phyloP scores from a whole-genome alignment of 2,888 invertebrate species.

The Drosophila greeni region DNA sequence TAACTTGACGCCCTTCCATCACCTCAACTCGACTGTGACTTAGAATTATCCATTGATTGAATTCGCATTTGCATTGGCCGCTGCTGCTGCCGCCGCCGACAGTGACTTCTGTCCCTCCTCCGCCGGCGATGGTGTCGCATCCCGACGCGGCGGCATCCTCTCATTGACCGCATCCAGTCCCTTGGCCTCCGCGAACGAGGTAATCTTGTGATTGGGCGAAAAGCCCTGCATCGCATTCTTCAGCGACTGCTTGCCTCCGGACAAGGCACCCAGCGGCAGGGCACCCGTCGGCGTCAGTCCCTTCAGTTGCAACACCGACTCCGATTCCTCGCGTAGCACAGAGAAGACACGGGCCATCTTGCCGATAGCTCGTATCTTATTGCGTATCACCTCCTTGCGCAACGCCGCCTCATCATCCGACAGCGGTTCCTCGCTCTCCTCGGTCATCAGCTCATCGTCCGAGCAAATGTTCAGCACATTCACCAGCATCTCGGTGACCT shows the following conservation, averaged over 20 bases:
- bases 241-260: constrained; percentile 97
- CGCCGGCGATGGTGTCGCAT: constrained; percentile 85
- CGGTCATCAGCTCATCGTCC: constrained; percentile 98
- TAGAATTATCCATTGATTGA: constrained; percentile 77
- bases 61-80: constrained; percentile 76
- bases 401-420: constrained; percentile 89
- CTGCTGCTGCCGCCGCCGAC: constrained; percentile 76
- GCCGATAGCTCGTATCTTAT: constrained; percentile 99
- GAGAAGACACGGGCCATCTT: constrained; percentile 99
- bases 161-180: constrained; percentile 99
- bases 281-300: constrained; percentile 99
- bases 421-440: constrained; percentile 88
- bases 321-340: constrained; percentile 99
- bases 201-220: constrained; percentile 97
- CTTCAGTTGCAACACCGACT: constrained; percentile 98
- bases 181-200: constrained; percentile 99
- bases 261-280: constrained; percentile 95
- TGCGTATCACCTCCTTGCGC: constrained; percentile 99
- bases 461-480: constrained; percentile 99
- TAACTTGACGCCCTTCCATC: constrained; percentile 1
- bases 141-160: constrained; percentile 95
- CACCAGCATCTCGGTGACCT: constrained; percentile 99
- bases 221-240: constrained; percentile 97
- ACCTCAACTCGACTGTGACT: constrained; percentile 50
- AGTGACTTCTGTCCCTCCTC: constrained; percentile 76